A percentile compares a stretch with the other conserved stretches of the same genome.
phyloP scores from a whole-genome alignment of 2,113 vertebrate species.

The Pollachius pollachius region DNA sequence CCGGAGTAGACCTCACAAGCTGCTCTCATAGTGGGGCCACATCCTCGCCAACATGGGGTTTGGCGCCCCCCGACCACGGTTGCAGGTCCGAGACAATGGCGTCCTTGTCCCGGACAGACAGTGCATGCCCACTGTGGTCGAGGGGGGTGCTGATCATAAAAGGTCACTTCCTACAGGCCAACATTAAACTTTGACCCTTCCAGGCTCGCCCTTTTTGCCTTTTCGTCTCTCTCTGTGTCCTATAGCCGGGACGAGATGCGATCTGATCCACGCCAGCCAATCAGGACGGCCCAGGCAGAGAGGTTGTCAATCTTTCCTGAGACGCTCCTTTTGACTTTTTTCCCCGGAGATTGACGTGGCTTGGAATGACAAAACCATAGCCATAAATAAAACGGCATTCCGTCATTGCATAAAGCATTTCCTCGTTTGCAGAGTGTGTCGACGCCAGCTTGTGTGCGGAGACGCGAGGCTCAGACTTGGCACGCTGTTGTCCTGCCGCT shows the following conservation, averaged over 20 bases:
- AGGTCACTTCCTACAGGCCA: constrained; percentile 65
- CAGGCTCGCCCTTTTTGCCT: constrained; percentile 11
- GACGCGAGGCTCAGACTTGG: not conserved
- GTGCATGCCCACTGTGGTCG: constrained; percentile 57
- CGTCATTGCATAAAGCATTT: too few species aligned
- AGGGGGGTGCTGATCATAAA: constrained; percentile 55
- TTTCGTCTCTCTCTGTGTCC: constrained; percentile 31
- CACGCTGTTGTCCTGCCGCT: not conserved
- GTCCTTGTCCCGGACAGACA: constrained; percentile 42
- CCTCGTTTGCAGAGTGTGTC: too few species aligned
- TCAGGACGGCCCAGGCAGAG: too few species aligned
- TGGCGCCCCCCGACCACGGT: constrained; percentile 30
- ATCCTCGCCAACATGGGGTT: constrained; percentile 39
- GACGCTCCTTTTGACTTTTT: not conserved
- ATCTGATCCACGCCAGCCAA: too few species aligned
- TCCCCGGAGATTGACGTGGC: constrained; percentile 3
- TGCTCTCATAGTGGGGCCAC: constrained; percentile 23
- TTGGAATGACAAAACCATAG: not conserved
- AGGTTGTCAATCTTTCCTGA: too few species aligned
- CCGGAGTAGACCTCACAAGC: constrained; percentile 25
- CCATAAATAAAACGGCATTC: too few species aligned
- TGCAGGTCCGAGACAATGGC: constrained; percentile 42
- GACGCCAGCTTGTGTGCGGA: not conserved
- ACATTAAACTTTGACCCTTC: constrained; percentile 67
- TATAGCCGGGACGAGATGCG: constrained; percentile 24